These are phyloP conservation scores for Drosophila siamana DNA, from an alignment of 2,888 invertebrate species.

Conservation along the genomic window DNA sequence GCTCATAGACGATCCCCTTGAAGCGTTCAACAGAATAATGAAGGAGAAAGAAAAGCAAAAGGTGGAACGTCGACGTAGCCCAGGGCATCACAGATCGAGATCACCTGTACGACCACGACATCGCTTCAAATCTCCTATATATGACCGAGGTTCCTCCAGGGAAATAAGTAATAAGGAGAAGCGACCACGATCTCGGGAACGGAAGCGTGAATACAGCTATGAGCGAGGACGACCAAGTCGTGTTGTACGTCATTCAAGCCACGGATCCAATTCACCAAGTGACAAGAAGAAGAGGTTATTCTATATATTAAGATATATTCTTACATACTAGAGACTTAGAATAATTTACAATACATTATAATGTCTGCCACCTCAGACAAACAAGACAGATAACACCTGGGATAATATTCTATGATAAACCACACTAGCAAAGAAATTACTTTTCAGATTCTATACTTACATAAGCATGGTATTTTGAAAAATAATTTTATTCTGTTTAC, in stretches of 20 bases:
- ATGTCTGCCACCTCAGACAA: constrained; percentile 1
- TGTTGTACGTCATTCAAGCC: constrained; percentile 45
- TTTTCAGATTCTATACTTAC: constrained; percentile 3
- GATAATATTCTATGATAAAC: constrained; percentile 24
- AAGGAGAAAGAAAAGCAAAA: constrained; percentile 90
- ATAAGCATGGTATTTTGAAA: constrained; percentile 3
- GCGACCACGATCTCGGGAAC: constrained; percentile 65
- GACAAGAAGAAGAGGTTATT: constrained; percentile 71
- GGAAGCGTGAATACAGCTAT: constrained; percentile 67
- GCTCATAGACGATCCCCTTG: constrained; percentile 93
- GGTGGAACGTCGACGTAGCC: constrained; percentile 86
- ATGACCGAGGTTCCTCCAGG: constrained; percentile 76
- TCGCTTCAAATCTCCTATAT: constrained; percentile 79
- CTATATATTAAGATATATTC: constrained; percentile 43
- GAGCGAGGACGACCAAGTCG: constrained; percentile 68
- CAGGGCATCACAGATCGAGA: constrained; percentile 85
- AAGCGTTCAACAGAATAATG: constrained; percentile 94
- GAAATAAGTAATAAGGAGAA: constrained; percentile 61
- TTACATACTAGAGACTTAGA: constrained; percentile 17
- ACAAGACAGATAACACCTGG: constrained; percentile 13
- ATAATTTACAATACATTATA: constrained; percentile 10
- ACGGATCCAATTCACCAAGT: constrained; percentile 67
- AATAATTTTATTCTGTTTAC: constrained; percentile 7
- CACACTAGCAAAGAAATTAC: constrained; percentile 6
- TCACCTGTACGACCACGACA: constrained; percentile 77